Evolutionary conservation across 2,888 invertebrate genomes (phyloP), one percentile per base, ranked within the genome.

Genomic region (Drosophila parthenogenetica): DNA sequence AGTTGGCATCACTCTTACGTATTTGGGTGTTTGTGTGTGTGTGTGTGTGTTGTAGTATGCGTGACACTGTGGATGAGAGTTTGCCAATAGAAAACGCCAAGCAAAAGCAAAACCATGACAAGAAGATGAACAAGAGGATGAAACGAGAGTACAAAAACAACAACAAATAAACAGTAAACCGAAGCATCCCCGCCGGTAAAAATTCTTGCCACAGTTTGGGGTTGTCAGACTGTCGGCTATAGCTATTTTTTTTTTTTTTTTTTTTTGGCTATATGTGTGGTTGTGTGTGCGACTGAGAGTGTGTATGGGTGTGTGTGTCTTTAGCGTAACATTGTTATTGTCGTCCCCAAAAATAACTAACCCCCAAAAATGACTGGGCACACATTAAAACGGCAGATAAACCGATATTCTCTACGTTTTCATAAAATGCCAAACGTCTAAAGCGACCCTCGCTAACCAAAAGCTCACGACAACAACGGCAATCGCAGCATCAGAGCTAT

Each of bases 271-370:
- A 5, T 42, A 10, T 51, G 16, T 51, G 16, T 40, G 10, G 42
- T 10, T 42, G 8, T 54, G 8, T 32, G 10, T 43, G 11, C 37
- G 14, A 54, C 14, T 51, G 19, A 19, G 17, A 53, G 39, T 51
- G 22, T 53, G 14, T 19, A n/a, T n/a, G 0, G 17, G 35, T 22
- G 29, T 49, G 13, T 57, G 39, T 42, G 25, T 45, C 48, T 73
- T 57, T 60, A 58, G 50, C 40, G 49, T 35, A 73, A 61, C 78
- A 64, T 61, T 67, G 67, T 62, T 54, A 59, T 49, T 77, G 63
- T 55, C 71, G 78, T 77, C 51, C 78, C 84, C 87, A 87, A 87
- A 81, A 83, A 87, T 81, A 81, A 84, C 81, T 81, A 78, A 81
- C 81, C 81, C 81, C 75, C 81, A 75, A 66, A 46, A 29, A 48